phyloP scores from a whole-genome alignment of 2,888 invertebrate genomes.

The Muscina levida region DNA sequence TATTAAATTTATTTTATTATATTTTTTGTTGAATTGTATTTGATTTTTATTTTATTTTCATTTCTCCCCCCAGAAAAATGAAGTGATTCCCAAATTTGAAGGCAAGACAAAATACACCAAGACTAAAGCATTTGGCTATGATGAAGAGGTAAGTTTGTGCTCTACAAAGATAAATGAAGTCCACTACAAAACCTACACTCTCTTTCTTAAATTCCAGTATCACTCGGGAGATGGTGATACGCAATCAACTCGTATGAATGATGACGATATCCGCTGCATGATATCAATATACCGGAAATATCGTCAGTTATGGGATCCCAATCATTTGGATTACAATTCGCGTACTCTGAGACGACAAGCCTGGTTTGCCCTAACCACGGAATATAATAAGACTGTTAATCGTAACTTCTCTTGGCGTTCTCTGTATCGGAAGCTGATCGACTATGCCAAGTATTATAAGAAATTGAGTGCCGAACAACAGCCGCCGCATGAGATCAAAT shows the following conservation, averaged over 20 bases:
- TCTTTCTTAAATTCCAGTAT: conserved; percentile 24
- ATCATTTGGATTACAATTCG: conserved; percentile 71
- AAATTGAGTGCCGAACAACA: conserved; percentile 66
- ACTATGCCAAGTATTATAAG: conserved; percentile 74
- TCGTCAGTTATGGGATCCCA: conserved; percentile 74
- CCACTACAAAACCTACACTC: not conserved
- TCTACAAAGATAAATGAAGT: not conserved
- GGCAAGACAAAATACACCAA: not conserved
- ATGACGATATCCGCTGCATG: conserved; percentile 69
- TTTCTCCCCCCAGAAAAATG: not conserved
- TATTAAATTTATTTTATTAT: no score
- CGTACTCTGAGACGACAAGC: conserved; percentile 70
- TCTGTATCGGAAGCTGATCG: conserved; percentile 74
- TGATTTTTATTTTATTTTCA: no score
- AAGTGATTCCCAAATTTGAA: conserved; percentile 4
- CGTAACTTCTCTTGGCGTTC: conserved; percentile 70
- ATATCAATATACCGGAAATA: conserved; percentile 70
- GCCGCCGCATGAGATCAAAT: conserved; percentile 62
- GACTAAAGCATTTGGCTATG: not conserved
- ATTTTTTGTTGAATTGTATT: no score
- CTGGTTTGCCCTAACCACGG: conserved; percentile 70
- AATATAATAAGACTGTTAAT: conserved; percentile 65
- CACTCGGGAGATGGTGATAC: conserved; percentile 30
- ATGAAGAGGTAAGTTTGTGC: conserved; percentile 13
- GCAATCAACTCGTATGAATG: conserved; percentile 62